Base-by-base conservation (phyloP, 37 sponge, comb jelly and placozoan genomes). In the Diacarnus erythraeanus region DNA sequence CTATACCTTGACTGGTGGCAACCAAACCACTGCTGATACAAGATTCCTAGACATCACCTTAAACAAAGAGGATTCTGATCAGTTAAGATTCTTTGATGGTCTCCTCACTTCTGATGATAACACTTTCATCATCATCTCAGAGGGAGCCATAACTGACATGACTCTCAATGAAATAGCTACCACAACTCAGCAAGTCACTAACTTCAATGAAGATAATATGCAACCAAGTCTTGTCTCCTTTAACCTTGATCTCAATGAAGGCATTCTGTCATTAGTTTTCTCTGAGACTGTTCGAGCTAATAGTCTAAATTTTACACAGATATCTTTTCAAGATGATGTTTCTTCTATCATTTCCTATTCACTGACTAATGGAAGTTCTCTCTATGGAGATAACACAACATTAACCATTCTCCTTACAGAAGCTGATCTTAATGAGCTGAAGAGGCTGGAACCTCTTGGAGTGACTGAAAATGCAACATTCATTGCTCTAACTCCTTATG, bases 21-120 rank as follows among this genome's bases (percentile, higher is more conserved):
- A 59, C 40, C 84, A 74, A 59, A 82, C 91, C 12, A 59, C 75
- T 59, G 87, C 80, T 41, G 82, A 88, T 31, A 72, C 74, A 57
- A 82, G 87, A 0, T 86, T 93, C 31, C 40, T 94, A 39, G 76
- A 82, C 42, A 74, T 96, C 60, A 87, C 78, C 21, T 42, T 96
- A 18, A 93, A 90, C 86, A 96, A 96, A 56, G 38, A 69, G 38
- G 94, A 96, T 69, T 96, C 97, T 18, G 97, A 96, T 47, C 56
- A 79, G 57, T 81, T 96, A 31, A 78, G 97, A n/a, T 81, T 83
- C 25, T 70, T 87, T 2, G 63, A 74, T 70, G 80, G 82, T 26
- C 87, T 96, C 2, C 81, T 92, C 6, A 83, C 86, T 1, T 69
- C 68, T 39, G 43, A 20, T 1, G 58, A 74, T 31, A 74, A 79